Evolutionary conservation across 2,888 invertebrate genomes (phyloP).

Genomic region (Philopedon plagiatum): DNA sequence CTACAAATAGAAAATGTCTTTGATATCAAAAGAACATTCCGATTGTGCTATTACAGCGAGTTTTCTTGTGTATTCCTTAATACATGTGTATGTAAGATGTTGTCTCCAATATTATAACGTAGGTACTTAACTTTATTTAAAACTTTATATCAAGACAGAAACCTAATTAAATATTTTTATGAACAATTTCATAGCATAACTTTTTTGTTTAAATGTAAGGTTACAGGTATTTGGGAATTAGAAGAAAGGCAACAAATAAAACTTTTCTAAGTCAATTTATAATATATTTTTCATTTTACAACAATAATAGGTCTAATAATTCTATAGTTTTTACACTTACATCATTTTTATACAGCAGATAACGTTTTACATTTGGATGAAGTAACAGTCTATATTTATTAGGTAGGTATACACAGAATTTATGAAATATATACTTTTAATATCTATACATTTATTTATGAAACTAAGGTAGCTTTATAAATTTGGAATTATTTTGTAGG

Average conservation of each 20-base stretch:
- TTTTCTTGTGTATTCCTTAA: no score
- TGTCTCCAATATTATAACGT: no score
- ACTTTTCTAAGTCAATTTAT: conserved; percentile 20
- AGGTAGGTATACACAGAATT: conserved; percentile 38
- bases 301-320: conserved; percentile 46
- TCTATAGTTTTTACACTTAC: conserved; percentile 47
- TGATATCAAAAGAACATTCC: no score
- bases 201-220: no score
- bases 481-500: conserved; percentile 15
- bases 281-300: conserved; percentile 49
- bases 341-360: conserved; percentile 49
- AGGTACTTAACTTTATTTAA: no score
- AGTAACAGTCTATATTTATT: conserved; percentile 47
- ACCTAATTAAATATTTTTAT: no score
- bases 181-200: no score
- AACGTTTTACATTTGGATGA: conserved; percentile 37
- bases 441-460: conserved; percentile 40
- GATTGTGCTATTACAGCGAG: no score
- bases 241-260: neutral
- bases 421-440: conserved; percentile 29
- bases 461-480: conserved; percentile 1
- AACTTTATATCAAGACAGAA: no score
- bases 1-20: no score
- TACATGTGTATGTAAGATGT: no score
- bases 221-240: no score